Evolutionary conservation across 1,140 invertebrate genomes (phyloP), one percentile per base, ranked within the genome.

Genomic region (Pachypeltis micranthus): DNA sequence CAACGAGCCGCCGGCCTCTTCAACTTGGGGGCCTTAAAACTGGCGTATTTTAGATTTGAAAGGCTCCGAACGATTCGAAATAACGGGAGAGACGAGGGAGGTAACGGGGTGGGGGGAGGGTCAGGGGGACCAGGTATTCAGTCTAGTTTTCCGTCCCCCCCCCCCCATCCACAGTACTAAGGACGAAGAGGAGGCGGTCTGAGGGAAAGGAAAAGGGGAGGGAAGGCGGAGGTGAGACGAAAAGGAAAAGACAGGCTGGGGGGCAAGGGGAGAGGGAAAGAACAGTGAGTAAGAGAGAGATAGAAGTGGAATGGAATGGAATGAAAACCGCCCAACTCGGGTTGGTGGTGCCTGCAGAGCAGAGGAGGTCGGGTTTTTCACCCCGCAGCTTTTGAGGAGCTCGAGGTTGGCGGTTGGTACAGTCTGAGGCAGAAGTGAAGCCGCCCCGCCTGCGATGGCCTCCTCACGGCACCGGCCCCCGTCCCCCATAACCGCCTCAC

Each of bases 241-340:
- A n/a, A n/a, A n/a, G n/a, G 61, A 66, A 62, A 58, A 28, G 21
- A 44, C 24, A 16, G 39, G 39, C 44, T 23, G 23, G 23, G 39
- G 59, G 25, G 44, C 23, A 31, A 39, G 58, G 59, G 59, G 39
- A n/a, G 19, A 44, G 23, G 39, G 39, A 44, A 44, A 23, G 28
- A 31, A 61, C 34, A 61, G 59, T 21, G 44, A 51, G 58, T 14
- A 19, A 16, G 31, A 60, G 58, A n/a, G 34, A 55, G 21, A 58
- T 51, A 44, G 65, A 44, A 24, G 70, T 74, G 76, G 75, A 74
- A 72, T 74, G 76, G 75, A 74, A 72, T 75, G 75, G 75, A 76
- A 76, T 76, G 76, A 76, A 77, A 76, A 76, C 73, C 73, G 73
- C 25, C 26, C 26, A 59, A 59, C 25, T 27, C 2, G 34, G 19